Evolutionary conservation across 2,113 vertebrate genomes (phyloP).

Genomic region (Apaloderma vittatum): DNA sequence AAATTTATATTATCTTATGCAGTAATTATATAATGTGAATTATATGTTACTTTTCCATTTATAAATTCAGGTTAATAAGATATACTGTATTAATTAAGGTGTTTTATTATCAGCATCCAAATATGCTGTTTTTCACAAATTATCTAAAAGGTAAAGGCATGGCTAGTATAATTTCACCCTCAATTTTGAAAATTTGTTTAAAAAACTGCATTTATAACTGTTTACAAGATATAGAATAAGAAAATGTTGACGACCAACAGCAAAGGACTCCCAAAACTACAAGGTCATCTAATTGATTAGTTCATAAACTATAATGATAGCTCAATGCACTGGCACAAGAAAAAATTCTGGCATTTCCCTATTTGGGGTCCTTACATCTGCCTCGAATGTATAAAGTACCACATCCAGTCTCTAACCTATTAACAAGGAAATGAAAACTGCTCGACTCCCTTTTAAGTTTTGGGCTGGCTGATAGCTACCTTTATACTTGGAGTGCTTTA

Average conservation of each 20-base stretch:
- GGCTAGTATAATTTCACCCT: background rate
- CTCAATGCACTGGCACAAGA: background rate
- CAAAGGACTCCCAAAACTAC: background rate
- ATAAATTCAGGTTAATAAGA: background rate
- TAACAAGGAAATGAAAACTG: constrained; percentile 17
- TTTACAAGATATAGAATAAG: background rate
- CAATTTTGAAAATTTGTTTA: background rate
- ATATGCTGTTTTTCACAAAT: background rate
- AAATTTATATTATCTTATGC: background rate
- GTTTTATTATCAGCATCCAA: background rate
- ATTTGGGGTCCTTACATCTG: background rate
- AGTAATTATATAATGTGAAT: constrained; percentile 2
- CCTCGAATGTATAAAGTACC: background rate
- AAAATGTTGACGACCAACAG: background rate
- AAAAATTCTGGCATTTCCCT: background rate
- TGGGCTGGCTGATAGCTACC: constrained; percentile 37
- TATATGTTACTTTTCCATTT: background rate
- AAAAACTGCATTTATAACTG: background rate
- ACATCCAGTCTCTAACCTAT: background rate
- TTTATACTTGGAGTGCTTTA: constrained; percentile 2
- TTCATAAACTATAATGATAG: background rate
- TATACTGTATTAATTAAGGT: background rate
- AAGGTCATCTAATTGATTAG: background rate
- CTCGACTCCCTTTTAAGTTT: background rate
- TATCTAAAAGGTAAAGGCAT: background rate